These are phyloP conservation scores for Drosophila nasuta DNA, from an alignment of 1,140 invertebrate species.

Conservation along the genomic window DNA sequence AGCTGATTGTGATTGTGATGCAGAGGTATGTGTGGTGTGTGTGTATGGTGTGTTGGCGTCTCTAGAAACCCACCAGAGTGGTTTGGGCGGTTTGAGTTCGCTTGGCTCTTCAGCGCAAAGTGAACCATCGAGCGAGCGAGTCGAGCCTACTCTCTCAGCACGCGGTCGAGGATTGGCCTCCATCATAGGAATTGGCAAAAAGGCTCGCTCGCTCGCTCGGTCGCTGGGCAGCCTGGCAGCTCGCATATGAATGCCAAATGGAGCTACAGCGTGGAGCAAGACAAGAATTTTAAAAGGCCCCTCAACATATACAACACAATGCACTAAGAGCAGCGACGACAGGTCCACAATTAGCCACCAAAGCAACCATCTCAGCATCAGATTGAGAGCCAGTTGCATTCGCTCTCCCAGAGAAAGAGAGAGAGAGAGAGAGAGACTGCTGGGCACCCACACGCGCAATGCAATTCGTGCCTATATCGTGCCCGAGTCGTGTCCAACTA, in stretches of 20 bases:
- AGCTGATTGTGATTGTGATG: not conserved
- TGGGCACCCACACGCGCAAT: constrained; percentile 35
- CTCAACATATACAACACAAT: constrained; percentile 46
- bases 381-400: not conserved
- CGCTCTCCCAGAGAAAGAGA: not conserved
- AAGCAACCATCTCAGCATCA: not conserved
- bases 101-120: constrained; percentile 9
- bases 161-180: constrained; percentile 39
- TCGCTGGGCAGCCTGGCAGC: not conserved
- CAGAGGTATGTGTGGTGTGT: constrained; percentile 23
- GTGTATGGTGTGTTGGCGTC: constrained; percentile 46
- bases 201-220: too few relatives aligned
- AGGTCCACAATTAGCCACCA: constrained; percentile 82
- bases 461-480: constrained; percentile 21
- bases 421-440: constrained; percentile 1
- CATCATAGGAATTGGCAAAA: constrained; percentile 10
- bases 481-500: not conserved
- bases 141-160: constrained; percentile 33
- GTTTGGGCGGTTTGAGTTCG: constrained; percentile 65
- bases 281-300: constrained; percentile 77
- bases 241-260: constrained; percentile 41
- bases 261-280: constrained; percentile 30
- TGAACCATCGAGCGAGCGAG: not conserved
- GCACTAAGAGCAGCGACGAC: constrained; percentile 68
- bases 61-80: constrained; percentile 57